Conservation (phyloP, 2,797 vertebrate species). For the Halcyon smyrnensis region DNA sequence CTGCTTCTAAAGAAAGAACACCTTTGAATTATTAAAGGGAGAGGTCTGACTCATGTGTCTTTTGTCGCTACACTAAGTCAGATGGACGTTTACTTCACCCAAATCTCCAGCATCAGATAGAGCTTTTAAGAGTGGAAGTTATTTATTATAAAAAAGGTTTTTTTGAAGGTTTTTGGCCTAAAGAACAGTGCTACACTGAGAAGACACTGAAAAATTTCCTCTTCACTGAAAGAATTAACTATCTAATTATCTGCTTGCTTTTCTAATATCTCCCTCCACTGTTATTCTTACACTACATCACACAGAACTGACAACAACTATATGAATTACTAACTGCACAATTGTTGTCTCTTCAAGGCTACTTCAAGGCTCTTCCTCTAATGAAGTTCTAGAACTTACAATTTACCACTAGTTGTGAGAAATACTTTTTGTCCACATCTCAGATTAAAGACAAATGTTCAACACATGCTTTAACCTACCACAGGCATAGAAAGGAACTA, state of each 20-base stretch:
- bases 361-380: background rate
- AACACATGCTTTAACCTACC: background rate
- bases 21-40: slow-evolving; percentile 19
- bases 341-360: background rate
- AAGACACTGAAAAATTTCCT: background rate
- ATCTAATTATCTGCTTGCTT: background rate
- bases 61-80: background rate
- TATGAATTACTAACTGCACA: background rate
- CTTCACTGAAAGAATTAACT: background rate
- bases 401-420: background rate
- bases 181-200: background rate
- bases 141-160: background rate
- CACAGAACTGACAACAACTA: background rate
- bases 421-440: background rate
- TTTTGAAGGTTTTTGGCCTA: background rate
- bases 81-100: background rate
- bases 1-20: slow-evolving; percentile 20
- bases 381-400: background rate
- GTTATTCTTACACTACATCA: background rate
- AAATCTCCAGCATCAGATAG: background rate
- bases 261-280: background rate
- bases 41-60: background rate
- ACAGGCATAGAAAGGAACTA: background rate
- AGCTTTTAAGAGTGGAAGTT: background rate
- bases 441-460: background rate